Evolutionary conservation across 2,113 vertebrate genomes (phyloP).

Genomic region (Festucalex cinctus): DNA sequence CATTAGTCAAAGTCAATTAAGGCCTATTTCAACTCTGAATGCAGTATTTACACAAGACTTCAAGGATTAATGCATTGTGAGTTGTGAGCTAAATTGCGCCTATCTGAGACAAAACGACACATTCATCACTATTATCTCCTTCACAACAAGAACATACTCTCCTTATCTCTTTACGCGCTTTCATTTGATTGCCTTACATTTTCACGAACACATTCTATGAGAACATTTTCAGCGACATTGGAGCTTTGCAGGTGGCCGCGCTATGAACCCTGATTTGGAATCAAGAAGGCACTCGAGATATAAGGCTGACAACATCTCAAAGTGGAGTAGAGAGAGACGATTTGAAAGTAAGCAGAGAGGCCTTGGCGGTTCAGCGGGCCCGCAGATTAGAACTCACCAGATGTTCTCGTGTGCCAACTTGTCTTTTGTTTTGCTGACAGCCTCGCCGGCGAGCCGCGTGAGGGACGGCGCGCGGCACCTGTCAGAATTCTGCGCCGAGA

Average conservation of each 20-base stretch:
- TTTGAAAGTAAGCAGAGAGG: slow-evolving; percentile 29
- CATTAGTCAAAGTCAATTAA: background rate
- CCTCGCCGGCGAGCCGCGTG: slow-evolving; percentile 56
- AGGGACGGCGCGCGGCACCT: slow-evolving; percentile 54
- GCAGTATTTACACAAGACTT: background rate
- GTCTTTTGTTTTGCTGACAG: slow-evolving; percentile 59
- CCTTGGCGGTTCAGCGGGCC: slow-evolving; percentile 34
- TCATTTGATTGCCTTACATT: background rate
- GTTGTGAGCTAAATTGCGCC: background rate
- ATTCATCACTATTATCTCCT: background rate
- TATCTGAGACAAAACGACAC: background rate
- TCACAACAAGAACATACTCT: background rate
- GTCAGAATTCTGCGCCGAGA: slow-evolving; percentile 55
- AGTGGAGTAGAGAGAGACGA: background rate
- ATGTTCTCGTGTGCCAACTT: slow-evolving; percentile 59
- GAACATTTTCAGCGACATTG: background rate
- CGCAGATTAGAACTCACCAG: slow-evolving; percentile 52
- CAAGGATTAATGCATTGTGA: background rate
- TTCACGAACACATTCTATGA: background rate
- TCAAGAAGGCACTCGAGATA: slow-evolving; percentile 3
- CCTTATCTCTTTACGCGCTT: background rate
- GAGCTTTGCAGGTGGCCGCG: slow-evolving; percentile 22
- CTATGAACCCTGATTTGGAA: slow-evolving; percentile 44
- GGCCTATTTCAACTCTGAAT: background rate
- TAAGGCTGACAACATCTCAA: slow-evolving; percentile 21